Percentiles rank a stretch among this genome's conserved stretches.
Conservation (phyloP, 2,888 invertebrate species). For the Lydus trimaculatus region DNA sequence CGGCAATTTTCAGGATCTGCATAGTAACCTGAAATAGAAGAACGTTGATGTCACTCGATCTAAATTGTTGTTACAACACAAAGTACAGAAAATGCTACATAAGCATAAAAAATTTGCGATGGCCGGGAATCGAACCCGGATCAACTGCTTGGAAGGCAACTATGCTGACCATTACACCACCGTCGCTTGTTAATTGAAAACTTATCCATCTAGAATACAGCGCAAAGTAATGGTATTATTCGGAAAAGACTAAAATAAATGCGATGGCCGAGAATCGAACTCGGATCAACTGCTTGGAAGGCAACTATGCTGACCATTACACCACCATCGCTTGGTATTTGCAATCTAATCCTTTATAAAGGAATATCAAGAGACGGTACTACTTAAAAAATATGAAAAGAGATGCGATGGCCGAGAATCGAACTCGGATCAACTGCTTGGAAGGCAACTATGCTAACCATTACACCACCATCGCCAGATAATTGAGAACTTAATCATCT, state of each 20-base stretch:
- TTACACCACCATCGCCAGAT: slow-evolving; percentile 60
- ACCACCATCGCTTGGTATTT: too few relatives aligned
- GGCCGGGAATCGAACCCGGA: slow-evolving; percentile 26
- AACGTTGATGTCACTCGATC: not conserved
- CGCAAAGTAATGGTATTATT: not conserved
- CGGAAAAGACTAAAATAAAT: not conserved
- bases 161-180: slow-evolving; percentile 1
- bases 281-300: slow-evolving; percentile 62
- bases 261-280: not conserved
- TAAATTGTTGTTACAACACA: too few relatives aligned
- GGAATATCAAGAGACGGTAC: too few relatives aligned
- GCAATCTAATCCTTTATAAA: too few relatives aligned
- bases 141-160: slow-evolving; percentile 4
- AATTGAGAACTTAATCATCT: too few relatives aligned
- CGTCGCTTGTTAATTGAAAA: not conserved
- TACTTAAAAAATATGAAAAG: too few relatives aligned
- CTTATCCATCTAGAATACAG: not conserved
- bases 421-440: too few relatives aligned
- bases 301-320: slow-evolving; percentile 62
- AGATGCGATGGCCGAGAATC: too few relatives aligned
- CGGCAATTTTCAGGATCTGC: slow-evolving; percentile 83
- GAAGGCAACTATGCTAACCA: slow-evolving; percentile 62
- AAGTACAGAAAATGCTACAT: too few relatives aligned
- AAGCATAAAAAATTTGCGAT: too few relatives aligned
- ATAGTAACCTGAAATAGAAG: slow-evolving; percentile 69